Evolutionary conservation across 2,797 vertebrate genomes (phyloP).

Genomic region (Melanotaenia parkinsoni): DNA sequence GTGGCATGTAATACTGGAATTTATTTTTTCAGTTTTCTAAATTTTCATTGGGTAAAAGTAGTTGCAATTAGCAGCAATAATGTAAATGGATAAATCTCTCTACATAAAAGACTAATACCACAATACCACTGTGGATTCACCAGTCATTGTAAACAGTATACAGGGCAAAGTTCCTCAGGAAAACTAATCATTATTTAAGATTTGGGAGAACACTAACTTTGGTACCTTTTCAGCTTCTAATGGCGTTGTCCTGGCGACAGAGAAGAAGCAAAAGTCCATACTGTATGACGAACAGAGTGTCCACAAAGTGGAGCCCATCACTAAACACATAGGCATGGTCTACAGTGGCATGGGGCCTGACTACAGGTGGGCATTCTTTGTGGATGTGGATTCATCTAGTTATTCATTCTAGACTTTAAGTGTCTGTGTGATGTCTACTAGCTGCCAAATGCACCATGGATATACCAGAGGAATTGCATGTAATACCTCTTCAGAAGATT

Average conservation of each 20-base stretch:
- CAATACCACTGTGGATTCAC: not conserved
- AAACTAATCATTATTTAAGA: not conserved
- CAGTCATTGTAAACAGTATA: not conserved
- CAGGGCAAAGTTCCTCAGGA: not conserved
- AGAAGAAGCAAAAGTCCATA: conserved; percentile 99
- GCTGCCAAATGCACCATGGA: not conserved
- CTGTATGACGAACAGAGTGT: conserved; percentile 98
- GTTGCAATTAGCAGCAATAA: not conserved
- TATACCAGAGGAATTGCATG: too few relatives aligned
- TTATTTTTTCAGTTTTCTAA: not conserved
- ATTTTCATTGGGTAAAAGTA: not conserved
- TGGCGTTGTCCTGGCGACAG: conserved; percentile 97
- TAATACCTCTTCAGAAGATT: not conserved
- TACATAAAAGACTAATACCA: too few relatives aligned
- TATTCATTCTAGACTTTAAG: not conserved
- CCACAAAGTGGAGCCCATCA: conserved; percentile 99
- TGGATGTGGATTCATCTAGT: not conserved
- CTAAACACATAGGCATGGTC: conserved; percentile 98
- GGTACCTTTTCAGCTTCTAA: conserved; percentile 88
- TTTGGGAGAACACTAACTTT: conserved; percentile 3
- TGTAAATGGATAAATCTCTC: too few relatives aligned
- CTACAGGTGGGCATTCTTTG: conserved; percentile 87
- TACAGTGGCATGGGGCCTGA: conserved; percentile 99
- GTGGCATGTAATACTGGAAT: not conserved
- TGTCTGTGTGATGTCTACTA: not conserved